These are phyloP conservation scores for Acanthiza pusilla DNA, from an alignment of 2,797 vertebrate species.

Conservation along the genomic window DNA sequence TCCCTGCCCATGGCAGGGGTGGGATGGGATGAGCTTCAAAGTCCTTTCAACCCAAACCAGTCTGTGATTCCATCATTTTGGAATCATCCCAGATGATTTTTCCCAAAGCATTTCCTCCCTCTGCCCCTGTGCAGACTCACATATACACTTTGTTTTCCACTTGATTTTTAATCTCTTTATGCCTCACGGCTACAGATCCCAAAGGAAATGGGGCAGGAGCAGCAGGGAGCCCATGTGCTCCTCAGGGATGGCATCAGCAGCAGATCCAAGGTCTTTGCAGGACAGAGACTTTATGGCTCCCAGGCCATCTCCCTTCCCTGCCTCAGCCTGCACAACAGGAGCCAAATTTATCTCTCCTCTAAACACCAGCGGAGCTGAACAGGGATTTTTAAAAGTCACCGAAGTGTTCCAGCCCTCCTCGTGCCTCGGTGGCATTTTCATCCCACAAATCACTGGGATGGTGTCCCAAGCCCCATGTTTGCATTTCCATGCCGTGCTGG, in stretches of 20 bases:
- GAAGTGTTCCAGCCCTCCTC: not conserved
- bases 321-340: not conserved
- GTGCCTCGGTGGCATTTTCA: not conserved
- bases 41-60: not conserved
- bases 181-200: not conserved
- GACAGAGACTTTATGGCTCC: not conserved
- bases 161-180: not conserved
- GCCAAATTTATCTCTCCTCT: constrained; percentile 16
- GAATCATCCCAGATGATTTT: not conserved
- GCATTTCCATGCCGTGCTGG: not conserved
- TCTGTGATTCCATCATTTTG: not conserved
- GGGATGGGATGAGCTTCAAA: too few species aligned
- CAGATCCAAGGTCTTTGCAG: not conserved
- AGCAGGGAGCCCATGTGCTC: not conserved
- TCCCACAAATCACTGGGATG: not conserved
- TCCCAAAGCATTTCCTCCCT: not conserved
- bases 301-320: not conserved
- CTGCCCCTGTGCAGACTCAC: not conserved
- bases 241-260: not conserved
- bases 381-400: constrained; percentile 9
- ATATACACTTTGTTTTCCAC: not conserved
- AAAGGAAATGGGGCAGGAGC: not conserved
- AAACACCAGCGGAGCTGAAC: not conserved
- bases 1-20: not conserved
- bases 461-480: not conserved